Evolutionary conservation across 2,888 invertebrate genomes (phyloP), one percentile per base, ranked within the genome.

Genomic region (Ptychoptera contaminata): DNA sequence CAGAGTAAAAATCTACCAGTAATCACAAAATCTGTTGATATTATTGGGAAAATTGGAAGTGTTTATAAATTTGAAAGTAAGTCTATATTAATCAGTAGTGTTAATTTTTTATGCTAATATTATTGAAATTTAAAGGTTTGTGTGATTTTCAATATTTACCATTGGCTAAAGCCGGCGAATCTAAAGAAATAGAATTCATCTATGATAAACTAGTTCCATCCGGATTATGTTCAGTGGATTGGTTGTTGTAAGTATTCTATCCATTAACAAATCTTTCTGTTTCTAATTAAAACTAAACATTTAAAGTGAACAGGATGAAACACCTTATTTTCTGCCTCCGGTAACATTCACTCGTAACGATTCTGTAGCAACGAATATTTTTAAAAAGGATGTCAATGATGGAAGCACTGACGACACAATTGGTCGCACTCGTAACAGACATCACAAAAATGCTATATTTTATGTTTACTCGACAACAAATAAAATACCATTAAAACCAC

Each of bases 131-230:
- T 70, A 31, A 61, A 90, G 90, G 77, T 50, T 67, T 93, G 56
- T 82, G 82, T 60, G 96, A 97, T 65, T 96, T 88, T 62, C 94
- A 96, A 65, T 96, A 82, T 60, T 65, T 96, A 48, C 90, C 96
- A 2, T 68, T 92, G 52, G 62, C 63, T 36, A 62, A 66, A 49
- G 61, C 70, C 49, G 57, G 59, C 14, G 50, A 61, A 42, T 52
- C 52, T 32, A 65, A 67, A 9, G 64, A 68, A 46, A 63, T 72
- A 16, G 67, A 73, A 51, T 79, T 76, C 57, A 66, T 81, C 37
- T 69, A 79, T 52, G 71, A 82, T 35, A 63, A 73, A 43, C 64
- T 85, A 42, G 58, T 81, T 43, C 85, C 85, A 1, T 52, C 56
- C 15, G 56, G 60, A 44, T 53, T 68, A 11, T 70, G 72, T 8